These are phyloP conservation scores for Cryptotermes secundus DNA, from an alignment of 1,140 invertebrate species.

Conservation along the genomic window DNA sequence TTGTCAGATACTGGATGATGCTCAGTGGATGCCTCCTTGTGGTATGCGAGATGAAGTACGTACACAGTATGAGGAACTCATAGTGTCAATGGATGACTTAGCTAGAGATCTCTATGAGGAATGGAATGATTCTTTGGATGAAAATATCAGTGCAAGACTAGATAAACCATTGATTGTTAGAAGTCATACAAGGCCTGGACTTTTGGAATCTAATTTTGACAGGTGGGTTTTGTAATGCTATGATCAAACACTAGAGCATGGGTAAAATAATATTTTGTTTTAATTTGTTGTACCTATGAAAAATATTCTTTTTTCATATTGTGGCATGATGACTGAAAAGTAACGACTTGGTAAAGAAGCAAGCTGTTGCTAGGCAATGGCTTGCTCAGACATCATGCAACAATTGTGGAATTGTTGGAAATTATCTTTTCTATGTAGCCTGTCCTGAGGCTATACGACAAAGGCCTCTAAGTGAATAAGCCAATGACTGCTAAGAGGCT, in stretches of 20 bases:
- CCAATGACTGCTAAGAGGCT: too few relatives aligned
- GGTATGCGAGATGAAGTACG: constrained; percentile 68
- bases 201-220: constrained; percentile 80
- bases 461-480: too few relatives aligned
- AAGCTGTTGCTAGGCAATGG: too few relatives aligned
- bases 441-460: too few relatives aligned
- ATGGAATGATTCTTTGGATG: constrained; percentile 60
- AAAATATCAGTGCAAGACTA: constrained; percentile 60
- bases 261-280: background rate
- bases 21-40: constrained; percentile 69
- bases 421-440: too few relatives aligned
- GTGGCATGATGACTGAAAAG: too few relatives aligned
- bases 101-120: constrained; percentile 61
- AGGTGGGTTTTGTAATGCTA: constrained; percentile 49
- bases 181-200: constrained; percentile 59
- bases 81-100: constrained; percentile 64
- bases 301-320: too few relatives aligned
- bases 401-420: too few relatives aligned
- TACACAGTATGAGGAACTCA: constrained; percentile 63
- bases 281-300: background rate
- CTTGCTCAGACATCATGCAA: too few relatives aligned
- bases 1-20: constrained; percentile 61
- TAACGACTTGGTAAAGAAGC: too few relatives aligned
- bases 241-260: background rate
- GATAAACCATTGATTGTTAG: constrained; percentile 70